phyloP scores from a whole-genome alignment of 2,797 vertebrate genomes.

The Microhierax caerulescens region DNA sequence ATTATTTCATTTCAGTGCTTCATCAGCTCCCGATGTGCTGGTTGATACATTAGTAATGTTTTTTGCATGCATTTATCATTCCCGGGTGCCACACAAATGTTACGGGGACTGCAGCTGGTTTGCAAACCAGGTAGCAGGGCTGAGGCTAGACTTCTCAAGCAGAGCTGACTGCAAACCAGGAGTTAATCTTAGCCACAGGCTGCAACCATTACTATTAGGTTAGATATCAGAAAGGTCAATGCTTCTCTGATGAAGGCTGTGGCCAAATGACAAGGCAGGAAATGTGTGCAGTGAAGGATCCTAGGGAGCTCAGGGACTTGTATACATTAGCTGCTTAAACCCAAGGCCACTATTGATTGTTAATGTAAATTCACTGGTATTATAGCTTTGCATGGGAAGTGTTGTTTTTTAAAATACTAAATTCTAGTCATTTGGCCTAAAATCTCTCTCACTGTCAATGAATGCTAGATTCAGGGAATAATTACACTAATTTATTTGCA shows the following conservation, averaged over 20 bases:
- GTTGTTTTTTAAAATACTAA: not conserved
- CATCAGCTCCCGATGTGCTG: not conserved
- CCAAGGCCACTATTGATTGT: not conserved
- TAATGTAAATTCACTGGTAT: not conserved
- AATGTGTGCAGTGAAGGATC: not conserved
- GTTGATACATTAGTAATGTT: constrained; percentile 12
- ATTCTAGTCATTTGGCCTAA: constrained; percentile 20
- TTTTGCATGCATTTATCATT: not conserved
- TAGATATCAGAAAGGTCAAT: not conserved
- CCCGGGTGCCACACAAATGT: not conserved
- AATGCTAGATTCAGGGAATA: constrained; percentile 28
- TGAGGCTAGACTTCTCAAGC: not conserved
- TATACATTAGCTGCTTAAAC: not conserved
- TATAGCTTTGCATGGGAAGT: not conserved
- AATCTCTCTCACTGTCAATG: constrained; percentile 1
- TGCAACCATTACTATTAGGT: not conserved
- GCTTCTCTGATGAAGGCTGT: not conserved
- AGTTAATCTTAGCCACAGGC: constrained; percentile 14
- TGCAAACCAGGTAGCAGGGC: not conserved
- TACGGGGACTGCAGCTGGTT: not conserved
- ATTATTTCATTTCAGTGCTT: constrained; percentile 21
- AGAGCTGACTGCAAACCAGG: not conserved
- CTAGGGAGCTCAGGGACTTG: not conserved
- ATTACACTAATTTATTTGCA: constrained; percentile 59
- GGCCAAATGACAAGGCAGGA: not conserved